These are phyloP conservation scores for Ctenoplectra terminalis DNA, from an alignment of 1,140 invertebrate genomes.

Conservation along the genomic window DNA sequence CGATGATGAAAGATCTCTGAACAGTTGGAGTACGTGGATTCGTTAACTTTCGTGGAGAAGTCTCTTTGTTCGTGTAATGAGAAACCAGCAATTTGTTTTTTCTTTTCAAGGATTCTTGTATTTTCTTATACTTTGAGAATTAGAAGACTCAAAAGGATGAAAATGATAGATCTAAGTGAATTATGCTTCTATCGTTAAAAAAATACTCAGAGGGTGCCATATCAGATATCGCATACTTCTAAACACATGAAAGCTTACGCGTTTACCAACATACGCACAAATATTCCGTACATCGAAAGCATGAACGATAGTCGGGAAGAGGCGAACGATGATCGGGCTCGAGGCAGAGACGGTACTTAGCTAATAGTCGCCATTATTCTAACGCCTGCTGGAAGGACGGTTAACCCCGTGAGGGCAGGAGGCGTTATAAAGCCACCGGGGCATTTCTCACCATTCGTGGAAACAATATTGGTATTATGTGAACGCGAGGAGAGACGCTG, in stretches of 20 bases:
- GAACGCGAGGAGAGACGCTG: constrained; percentile 35
- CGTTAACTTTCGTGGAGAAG: constrained; percentile 44
- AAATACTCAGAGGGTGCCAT: no score
- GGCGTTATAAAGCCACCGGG: constrained; percentile 57
- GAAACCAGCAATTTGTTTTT: no score
- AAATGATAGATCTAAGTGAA: no score
- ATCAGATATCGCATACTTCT: no score
- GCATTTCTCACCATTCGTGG: constrained; percentile 68
- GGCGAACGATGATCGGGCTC: constrained; percentile 33
- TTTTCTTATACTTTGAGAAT: no score
- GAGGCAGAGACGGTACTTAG: constrained; percentile 47
- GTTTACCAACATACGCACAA: not conserved
- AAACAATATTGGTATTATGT: constrained; percentile 65
- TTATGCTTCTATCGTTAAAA: no score
- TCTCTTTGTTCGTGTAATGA: no score
- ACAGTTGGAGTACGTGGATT: constrained; percentile 17
- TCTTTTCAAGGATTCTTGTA: no score
- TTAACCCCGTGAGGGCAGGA: constrained; percentile 58
- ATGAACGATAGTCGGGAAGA: constrained; percentile 25
- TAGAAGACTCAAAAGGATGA: no score
- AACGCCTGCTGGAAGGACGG: constrained; percentile 56
- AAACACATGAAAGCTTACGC: no score
- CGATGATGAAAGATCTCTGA: constrained; percentile 45
- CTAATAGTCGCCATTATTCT: constrained; percentile 72
- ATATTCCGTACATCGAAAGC: not conserved